Percentiles rank a stretch among this genome's conserved stretches.
Conservation (phyloP, 2,797 vertebrate species). For the Furcifer pardalis region DNA sequence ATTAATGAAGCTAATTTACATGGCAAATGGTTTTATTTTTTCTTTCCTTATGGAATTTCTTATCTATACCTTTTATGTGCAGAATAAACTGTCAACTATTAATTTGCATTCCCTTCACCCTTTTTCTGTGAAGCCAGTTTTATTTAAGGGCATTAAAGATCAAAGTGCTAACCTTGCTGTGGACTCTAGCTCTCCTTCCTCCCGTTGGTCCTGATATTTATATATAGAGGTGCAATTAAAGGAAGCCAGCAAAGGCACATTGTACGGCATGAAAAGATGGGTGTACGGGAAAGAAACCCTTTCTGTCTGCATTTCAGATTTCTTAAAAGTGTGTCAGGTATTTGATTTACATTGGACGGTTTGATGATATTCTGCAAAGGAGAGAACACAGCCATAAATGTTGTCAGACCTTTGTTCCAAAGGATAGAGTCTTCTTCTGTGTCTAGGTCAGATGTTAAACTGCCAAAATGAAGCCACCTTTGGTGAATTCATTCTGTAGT, state of each 20-base stretch:
- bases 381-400: background rate
- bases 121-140: slow-evolving; percentile 18
- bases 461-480: too few relatives aligned
- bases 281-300: background rate
- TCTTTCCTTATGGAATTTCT: slow-evolving; percentile 48
- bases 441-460: too few relatives aligned
- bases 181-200: background rate
- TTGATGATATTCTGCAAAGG: background rate
- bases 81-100: slow-evolving; percentile 44
- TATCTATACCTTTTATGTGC: slow-evolving; percentile 50
- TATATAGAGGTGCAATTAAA: slow-evolving; percentile 20
- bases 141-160: slow-evolving; percentile 27
- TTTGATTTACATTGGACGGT: background rate
- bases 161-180: slow-evolving; percentile 39
- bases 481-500: too few relatives aligned
- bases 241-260: background rate
- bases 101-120: background rate
- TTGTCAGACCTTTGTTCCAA: background rate
- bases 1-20: slow-evolving; percentile 56
- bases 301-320: background rate
- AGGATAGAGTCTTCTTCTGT: too few relatives aligned
- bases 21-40: slow-evolving; percentile 47
- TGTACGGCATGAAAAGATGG: background rate
- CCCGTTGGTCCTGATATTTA: slow-evolving; percentile 8
- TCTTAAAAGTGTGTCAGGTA: background rate